Conservation (phyloP, 2,797 vertebrate genomes). For the Sebastes oblongus region DNA sequence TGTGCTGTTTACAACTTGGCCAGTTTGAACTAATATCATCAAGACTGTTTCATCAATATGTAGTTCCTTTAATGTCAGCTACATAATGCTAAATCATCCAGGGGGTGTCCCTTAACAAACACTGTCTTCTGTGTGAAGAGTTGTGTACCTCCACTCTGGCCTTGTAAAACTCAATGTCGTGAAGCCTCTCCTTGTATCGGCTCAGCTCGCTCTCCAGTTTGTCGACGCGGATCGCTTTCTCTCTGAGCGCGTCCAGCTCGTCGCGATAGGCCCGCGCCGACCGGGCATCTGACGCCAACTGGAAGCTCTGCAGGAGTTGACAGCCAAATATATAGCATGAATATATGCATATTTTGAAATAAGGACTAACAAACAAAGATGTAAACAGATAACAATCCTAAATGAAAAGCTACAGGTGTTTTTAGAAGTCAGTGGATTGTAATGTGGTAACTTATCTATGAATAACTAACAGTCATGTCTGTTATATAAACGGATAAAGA, state of each 20-base stretch:
- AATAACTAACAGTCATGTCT: background rate
- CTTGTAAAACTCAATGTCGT: conserved; percentile 98
- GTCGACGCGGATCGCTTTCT: conserved; percentile 95
- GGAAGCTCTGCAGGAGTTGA: conserved; percentile 86
- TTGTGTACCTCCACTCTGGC: conserved; percentile 93
- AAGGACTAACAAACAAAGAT: background rate
- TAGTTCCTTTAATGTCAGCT: background rate
- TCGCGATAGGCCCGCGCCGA: conserved; percentile 94
- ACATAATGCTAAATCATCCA: background rate
- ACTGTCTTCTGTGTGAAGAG: background rate
- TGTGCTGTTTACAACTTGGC: background rate
- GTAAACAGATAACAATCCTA: background rate
- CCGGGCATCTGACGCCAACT: conserved; percentile 92
- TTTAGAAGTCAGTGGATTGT: background rate
- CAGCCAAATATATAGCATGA: conserved; percentile 3
- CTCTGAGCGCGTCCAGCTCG: conserved; percentile 93
- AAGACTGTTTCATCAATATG: background rate
- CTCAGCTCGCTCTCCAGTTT: conserved; percentile 97
- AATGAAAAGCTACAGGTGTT: background rate
- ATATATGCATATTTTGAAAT: background rate
- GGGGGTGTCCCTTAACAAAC: background rate
- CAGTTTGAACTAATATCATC: background rate
- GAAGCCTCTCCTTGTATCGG: conserved; percentile 95
- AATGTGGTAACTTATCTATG: background rate
- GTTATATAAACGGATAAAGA: conserved; percentile 13